Evolutionary conservation across 2,797 vertebrate species (phyloP).

Genomic region (Bryconaethiops microstoma): DNA sequence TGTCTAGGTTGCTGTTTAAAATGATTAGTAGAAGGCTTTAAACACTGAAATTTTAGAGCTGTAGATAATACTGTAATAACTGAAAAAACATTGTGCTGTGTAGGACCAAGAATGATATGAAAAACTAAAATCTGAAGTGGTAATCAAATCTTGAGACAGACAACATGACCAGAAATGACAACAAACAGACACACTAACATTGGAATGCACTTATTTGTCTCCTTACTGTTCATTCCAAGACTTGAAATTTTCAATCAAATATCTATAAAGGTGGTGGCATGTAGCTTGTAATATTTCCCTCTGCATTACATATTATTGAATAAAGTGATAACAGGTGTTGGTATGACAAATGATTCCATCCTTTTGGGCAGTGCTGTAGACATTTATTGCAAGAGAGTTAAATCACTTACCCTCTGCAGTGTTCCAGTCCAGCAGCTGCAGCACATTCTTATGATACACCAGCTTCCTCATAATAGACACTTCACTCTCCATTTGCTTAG

Average conservation of each 20-base stretch:
- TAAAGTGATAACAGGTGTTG: background rate
- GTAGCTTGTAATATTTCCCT: background rate
- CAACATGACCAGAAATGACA: too few species aligned
- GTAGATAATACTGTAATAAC: too few species aligned
- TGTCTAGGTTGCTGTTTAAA: too few species aligned
- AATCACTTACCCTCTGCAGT: constrained; percentile 66
- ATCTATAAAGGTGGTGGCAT: background rate
- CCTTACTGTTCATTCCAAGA: background rate
- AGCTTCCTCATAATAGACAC: constrained; percentile 79
- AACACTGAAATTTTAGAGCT: background rate
- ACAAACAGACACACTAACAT: too few species aligned
- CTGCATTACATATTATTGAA: background rate
- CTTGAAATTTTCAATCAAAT: background rate
- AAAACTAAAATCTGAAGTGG: too few species aligned
- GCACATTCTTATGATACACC: constrained; percentile 76
- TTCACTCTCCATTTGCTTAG: constrained; percentile 72
- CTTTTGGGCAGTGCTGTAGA: too few species aligned
- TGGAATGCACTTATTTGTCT: too few species aligned
- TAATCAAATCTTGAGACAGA: too few species aligned
- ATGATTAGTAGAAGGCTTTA: too few species aligned
- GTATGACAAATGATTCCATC: background rate
- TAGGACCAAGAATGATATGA: too few species aligned
- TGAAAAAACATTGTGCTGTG: too few species aligned
- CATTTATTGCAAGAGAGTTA: background rate
- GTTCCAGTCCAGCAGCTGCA: constrained; percentile 81